Evolutionary conservation across 2,797 vertebrate genomes (phyloP), one percentile per base, ranked within the genome.

Genomic region (Neosalanx taihuensis): DNA sequence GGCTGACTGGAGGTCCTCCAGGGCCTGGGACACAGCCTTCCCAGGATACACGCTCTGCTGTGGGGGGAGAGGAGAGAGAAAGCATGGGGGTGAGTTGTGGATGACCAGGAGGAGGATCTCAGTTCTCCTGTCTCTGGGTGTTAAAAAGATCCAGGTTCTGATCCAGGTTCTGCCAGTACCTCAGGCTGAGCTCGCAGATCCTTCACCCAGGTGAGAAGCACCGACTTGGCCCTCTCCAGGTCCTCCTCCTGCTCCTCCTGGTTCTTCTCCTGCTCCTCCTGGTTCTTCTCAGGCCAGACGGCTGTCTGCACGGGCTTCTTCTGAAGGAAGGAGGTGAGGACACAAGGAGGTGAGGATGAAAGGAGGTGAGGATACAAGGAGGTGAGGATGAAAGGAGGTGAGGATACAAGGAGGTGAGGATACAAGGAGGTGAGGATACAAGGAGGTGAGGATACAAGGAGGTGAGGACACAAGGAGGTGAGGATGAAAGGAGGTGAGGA

Each of bases 31-130:
- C 79, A 94, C 88, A 0, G 88, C 81, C 69, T 93, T 89, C 3
- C 93, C 92, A 0, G 92, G 93, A 89, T 89, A 91, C 49, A 94
- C 89, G 0, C 91, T 93, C 86, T 93, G 90, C 93, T 94, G 15
- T 23, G 23, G 49, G 49, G 23, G 46, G 26, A 17, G 46, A 30
- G n/a, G n/a, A n/a, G n/a, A n/a, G n/a, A n/a, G n/a, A n/a, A n/a
- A n/a, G n/a, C n/a, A n/a, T n/a, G n/a, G 33, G 33, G 6, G 58
- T 17, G 51, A 41, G 37, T 41, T 41, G 1, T 41, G 37, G 37
- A 41, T 41, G 37, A 41, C 37, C 37, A 41, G 51, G 51, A 2
- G 9, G 37, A 41, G 37, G 37, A 12, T 12, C 1, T 57, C 18
- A 4, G 3, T 59, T 59, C 9, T 59, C n/a, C n/a, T n/a, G n/a